Conservation (phyloP, 2,113 vertebrate genomes). For the Prionailurus viverrinus region DNA sequence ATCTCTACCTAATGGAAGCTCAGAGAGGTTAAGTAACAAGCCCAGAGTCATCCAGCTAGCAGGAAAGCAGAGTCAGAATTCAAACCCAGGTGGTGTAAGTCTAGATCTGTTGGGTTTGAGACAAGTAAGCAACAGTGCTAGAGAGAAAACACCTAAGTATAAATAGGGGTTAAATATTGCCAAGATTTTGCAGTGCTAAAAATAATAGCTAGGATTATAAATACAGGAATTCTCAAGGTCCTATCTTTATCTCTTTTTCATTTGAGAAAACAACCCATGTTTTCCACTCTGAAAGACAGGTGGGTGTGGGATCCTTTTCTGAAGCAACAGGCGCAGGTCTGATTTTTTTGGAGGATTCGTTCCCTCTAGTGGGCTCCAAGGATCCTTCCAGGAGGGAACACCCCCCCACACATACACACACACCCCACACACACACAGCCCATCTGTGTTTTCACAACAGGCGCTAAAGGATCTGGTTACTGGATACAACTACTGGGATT, state of each 20-base stretch:
- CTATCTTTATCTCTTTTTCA: constrained; percentile 46
- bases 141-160: constrained; percentile 18
- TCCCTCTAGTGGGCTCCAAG: neutral
- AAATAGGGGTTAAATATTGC: constrained; percentile 4
- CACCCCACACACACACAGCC: too few species aligned
- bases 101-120: neutral
- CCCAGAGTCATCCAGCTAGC: neutral
- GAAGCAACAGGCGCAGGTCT: neutral
- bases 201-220: constrained; percentile 28
- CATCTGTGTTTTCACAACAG: neutral
- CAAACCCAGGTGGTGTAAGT: neutral
- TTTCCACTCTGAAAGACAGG: constrained; percentile 8
- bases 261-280: constrained; percentile 1
- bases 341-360: neutral
- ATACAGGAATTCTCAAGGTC: constrained; percentile 3
- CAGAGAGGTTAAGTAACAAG: neutral
- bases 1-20: neutral
- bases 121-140: neutral
- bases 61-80: neutral
- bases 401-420: neutral
- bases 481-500: neutral
- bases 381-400: neutral
- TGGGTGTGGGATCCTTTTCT: neutral
- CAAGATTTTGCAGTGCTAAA: constrained; percentile 46
- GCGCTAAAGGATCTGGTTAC: neutral